Evolutionary conservation across 37 sponge, comb jelly and placozoan genomes (phyloP).

Genomic region (Cliona cf. orientalis): DNA sequence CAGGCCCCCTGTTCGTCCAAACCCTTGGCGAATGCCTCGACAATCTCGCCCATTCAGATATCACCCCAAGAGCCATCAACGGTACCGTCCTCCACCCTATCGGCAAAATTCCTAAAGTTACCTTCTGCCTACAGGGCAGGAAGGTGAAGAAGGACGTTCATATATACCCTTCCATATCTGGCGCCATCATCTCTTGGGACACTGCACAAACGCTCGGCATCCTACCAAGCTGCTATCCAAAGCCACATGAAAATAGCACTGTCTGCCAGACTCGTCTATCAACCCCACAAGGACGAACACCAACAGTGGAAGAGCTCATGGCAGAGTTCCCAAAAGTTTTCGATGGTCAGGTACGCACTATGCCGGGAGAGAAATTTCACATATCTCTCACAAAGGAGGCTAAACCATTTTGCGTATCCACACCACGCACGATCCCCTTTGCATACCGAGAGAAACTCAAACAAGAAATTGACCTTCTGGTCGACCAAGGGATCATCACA

Average conservation of each 20-base stretch:
- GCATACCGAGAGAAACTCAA: slow-evolving; percentile 46
- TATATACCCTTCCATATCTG: too few species aligned
- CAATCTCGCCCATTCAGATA: neutral
- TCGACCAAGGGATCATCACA: slow-evolving; percentile 22
- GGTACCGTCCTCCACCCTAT: neutral
- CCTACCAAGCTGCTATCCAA: too few species aligned
- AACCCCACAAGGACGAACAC: too few species aligned
- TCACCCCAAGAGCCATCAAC: neutral
- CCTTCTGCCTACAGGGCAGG: neutral
- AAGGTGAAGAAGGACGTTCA: neutral
- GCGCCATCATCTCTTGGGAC: too few species aligned
- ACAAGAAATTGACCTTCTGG: slow-evolving; percentile 40
- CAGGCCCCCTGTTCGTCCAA: too few species aligned
- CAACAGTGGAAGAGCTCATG: slow-evolving; percentile 9
- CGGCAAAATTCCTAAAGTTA: neutral
- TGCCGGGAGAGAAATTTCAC: slow-evolving; percentile 47
- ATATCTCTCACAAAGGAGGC: slow-evolving; percentile 35
- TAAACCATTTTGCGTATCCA: slow-evolving; percentile 48
- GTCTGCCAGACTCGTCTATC: too few species aligned
- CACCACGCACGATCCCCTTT: slow-evolving; percentile 34
- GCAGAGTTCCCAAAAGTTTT: slow-evolving; percentile 21
- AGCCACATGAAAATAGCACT: too few species aligned
- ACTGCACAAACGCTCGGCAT: too few species aligned
- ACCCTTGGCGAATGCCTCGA: too few species aligned
- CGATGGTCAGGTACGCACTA: slow-evolving; percentile 18